Base-by-base conservation (phyloP, 1,140 invertebrate genomes). In the Tetraneura akinire region DNA sequence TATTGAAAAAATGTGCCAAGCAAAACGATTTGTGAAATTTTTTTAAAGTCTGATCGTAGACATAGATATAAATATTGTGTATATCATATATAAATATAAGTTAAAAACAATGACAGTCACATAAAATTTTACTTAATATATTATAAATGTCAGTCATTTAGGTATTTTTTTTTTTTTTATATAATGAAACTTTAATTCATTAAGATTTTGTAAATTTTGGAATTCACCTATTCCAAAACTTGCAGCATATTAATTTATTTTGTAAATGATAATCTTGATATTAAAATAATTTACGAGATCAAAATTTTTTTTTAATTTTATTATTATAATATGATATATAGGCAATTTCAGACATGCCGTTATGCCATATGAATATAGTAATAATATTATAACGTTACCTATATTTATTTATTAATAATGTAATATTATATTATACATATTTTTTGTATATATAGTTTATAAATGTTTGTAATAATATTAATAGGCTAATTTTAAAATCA, bases 11-110 rank as follows among this genome's bases (percentile, higher is more conserved):
- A 62, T 23, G 74, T 78, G 74, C 74, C 74, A 78, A 55, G 55
- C 74, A 78, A 78, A 78, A 60, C 37, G 55, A 78, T 78, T 78
- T 78, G 74, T 78, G 74, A 78, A 78, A 62, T 60, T 62, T 57
- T 42, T 60, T 57, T 60, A 32, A 78, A 78, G 74, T 78, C 74
- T 78, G 74, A 78, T 32, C 74, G 16, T 78, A 68, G 64, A 74
- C 47, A 78, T 42, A 78, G 14, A 60, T 21, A 16, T 47, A 60
- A 3, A 60, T 23, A 55, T 66, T 66, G 26, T 62, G 16, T 78
- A 78, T 8, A 78, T 8, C 29, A 78, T 78, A 78, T 62, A 51
- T n/a, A n/a, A n/a, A 49, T 49, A 45, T 66, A 66, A 6, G 32
- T 21, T 64, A 37, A 4, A 64, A 37, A 37, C 32, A 37, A 64